Evolutionary conservation across 2,888 invertebrate genomes (phyloP), one percentile per base, ranked within the genome.

Genomic region (Dryocosmus kuriphilus): DNA sequence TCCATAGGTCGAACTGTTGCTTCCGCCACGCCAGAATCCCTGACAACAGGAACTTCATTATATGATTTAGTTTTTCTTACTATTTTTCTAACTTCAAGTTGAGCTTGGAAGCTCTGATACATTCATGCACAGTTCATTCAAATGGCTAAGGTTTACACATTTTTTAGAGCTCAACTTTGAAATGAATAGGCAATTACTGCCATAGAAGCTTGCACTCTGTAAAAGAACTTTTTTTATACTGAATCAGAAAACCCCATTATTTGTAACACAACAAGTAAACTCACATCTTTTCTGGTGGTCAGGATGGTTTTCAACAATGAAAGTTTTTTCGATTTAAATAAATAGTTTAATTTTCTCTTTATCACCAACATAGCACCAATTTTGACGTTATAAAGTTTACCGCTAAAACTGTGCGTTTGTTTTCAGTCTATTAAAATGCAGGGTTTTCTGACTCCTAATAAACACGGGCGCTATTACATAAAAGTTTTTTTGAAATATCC

Each of bases 1-100:
- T 94, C 93, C 85, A 88, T 88, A 86, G 90, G 90, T 88, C 88
- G 91, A 89, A 84, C 86, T 85, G 86, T 84, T 82, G 84, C 85
- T 82, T 89, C 90, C 87, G 89, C 82, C 80, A 80, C 85, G 83
- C 88, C 90, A 89, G 88, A 90, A 91, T 90, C 89, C 89, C 90
- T 91, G 89, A 87, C 88, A 90, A 90, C 89, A 90, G 79, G 85
- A 89, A 90, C 89, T 89, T 90, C 85, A 89, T 90, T 91, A 89
- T 89, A 88, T 86, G 85, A 88, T 88, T 89, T 88, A 86, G 84
- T 88, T 88, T 85, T 84, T 81, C 83, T 80, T 77, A 82, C 80
- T 74, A 75, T 77, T 75, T 51, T 82, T 74, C 77, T 60, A 61
- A 41, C 4, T 75, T 74, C 30, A 30, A 30, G 30, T 51, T 32